Base-by-base conservation (phyloP, 1,140 invertebrate genomes). In the Uloborus diversus region DNA sequence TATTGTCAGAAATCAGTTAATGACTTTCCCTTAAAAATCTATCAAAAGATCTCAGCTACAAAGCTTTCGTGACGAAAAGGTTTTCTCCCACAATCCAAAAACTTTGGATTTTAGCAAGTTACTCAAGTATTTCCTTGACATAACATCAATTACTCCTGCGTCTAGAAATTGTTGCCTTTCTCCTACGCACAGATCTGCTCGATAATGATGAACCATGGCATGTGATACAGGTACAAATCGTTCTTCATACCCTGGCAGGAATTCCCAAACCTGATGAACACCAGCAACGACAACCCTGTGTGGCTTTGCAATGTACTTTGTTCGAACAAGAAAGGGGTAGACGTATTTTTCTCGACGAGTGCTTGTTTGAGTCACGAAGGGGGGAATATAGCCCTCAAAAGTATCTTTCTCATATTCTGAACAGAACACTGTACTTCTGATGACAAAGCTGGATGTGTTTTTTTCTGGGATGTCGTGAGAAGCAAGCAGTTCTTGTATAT, bases 401-500 rank as follows among this genome's bases (percentile, higher is more conserved):
- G 28, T 51, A 13, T 70, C 61, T 13, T n/a, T 23, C 3, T 35
- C 47, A n/a, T 66, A 70, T 30, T 71, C 68, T 17, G 23, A 53
- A 35, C 78, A 80, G 28, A 80, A 80, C 3, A 80, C 57, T 14
- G 28, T 37, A 32, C 59, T 70, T n/a, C 78, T 49, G 4, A 80
- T 28, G 14, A 70, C 30, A 14, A 70, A 70, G 28, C 56, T 71
- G 4, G 33, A 27, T 4, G 28, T 64, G 7, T 33, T 59, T 28
- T 61, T 35, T 14, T 59, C 14, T 27, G n/a, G 35, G 14, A 20
- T 20, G 20, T 80, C 66, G 5, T 66, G 57, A n/a, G 20, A 9
- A 23, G 4, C 11, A 5, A 81, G 4, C 3, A 81, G 27, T n/a
- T 81, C 49, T 20, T 56, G 27, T 59, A 94, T 87, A 0, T 91